phyloP scores from a whole-genome alignment of 92 coral and sea anemone genomes.

The Muricea muricata region DNA sequence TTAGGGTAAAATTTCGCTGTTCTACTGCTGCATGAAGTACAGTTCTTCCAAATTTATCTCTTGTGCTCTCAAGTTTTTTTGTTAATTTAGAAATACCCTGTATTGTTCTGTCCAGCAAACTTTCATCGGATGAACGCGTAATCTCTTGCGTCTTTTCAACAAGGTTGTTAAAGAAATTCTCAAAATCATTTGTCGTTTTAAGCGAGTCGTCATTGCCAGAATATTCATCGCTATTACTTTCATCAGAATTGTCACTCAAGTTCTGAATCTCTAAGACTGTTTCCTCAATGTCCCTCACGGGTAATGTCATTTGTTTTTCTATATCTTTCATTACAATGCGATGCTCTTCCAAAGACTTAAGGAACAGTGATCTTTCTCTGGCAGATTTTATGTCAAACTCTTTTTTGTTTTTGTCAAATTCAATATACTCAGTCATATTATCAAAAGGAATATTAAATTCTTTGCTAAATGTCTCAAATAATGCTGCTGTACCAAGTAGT shows the following conservation, averaged over 20 bases:
- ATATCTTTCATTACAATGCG: not conserved
- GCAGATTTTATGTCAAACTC: not conserved
- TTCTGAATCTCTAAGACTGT: not conserved
- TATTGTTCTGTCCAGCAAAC: not conserved
- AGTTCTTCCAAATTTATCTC: not conserved
- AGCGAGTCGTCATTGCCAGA: not conserved
- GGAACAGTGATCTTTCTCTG: slow-evolving; percentile 13
- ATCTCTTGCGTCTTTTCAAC: not conserved
- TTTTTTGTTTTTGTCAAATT: not conserved
- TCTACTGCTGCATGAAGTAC: slow-evolving; percentile 41
- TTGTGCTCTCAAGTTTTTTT: not conserved
- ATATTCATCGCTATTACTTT: not conserved
- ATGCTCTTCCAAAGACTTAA: too few relatives aligned
- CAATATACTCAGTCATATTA: not conserved
- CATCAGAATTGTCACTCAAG: not conserved
- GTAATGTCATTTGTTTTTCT: not conserved
- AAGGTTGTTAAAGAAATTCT: not conserved
- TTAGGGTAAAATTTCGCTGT: slow-evolving; percentile 17
- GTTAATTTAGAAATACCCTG: not conserved
- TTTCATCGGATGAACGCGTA: too few relatives aligned
- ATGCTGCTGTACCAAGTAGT: slow-evolving; percentile 11
- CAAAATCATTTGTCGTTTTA: not conserved
- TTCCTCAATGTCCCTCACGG: slow-evolving; percentile 6
- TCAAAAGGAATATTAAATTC: slow-evolving; percentile 3
- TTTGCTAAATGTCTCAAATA: slow-evolving; percentile 1